Percentiles rank a stretch among this genome's conserved stretches.
Evolutionary conservation across 2,888 invertebrate genomes (phyloP).

Genomic region (Lepidochitona cinerea): DNA sequence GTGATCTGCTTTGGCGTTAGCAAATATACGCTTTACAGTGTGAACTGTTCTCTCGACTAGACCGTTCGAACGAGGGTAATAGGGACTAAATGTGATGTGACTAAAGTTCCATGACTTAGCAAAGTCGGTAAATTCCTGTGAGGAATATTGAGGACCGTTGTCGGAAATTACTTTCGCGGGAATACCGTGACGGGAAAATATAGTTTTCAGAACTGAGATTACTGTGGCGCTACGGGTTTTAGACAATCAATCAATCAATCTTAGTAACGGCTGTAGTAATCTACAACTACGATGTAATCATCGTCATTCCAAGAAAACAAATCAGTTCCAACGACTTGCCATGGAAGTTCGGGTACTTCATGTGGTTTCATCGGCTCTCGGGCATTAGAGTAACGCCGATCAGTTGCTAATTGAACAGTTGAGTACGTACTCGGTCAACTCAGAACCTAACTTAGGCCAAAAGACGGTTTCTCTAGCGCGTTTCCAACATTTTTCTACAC

Average conservation of each 20-base stretch:
- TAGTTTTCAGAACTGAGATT: background rate
- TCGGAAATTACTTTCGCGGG: background rate
- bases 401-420: background rate
- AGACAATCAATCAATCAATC: background rate
- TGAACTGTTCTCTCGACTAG: background rate
- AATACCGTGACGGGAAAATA: too few relatives aligned
- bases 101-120: background rate
- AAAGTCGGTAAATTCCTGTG: background rate
- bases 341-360: background rate
- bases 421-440: background rate
- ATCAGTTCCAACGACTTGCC: background rate
- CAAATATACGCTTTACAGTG: background rate
- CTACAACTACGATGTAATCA: background rate
- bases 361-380: background rate
- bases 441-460: background rate
- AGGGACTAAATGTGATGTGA: background rate
- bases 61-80: background rate
- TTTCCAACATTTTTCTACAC: background rate
- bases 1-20: background rate
- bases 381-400: background rate
- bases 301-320: background rate
- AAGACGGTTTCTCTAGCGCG: background rate
- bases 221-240: background rate
- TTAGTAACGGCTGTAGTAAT: background rate
- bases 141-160: background rate